These are phyloP conservation scores for Aphelinus atriplicis DNA, from an alignment of 1,140 invertebrate genomes.

Conservation along the genomic window DNA sequence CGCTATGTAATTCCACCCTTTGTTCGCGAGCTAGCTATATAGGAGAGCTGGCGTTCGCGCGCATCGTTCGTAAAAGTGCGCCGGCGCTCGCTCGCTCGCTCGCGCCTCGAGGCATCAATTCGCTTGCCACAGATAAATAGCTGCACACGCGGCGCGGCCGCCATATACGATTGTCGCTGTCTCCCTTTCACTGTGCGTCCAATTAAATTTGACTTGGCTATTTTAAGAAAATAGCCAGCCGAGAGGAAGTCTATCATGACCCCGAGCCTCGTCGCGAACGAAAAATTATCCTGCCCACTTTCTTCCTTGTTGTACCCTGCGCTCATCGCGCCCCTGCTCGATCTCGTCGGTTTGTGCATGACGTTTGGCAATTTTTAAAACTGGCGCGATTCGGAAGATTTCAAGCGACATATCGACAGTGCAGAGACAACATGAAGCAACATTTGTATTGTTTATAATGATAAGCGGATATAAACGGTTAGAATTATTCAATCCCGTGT, in stretches of 20 bases:
- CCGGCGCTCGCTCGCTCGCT: no score
- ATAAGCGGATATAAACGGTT: no score
- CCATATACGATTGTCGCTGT: constrained; percentile 6
- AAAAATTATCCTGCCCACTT: constrained; percentile 2
- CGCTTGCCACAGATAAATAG: constrained; percentile 36
- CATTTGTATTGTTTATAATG: no score
- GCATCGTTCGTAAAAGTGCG: constrained; percentile 35
- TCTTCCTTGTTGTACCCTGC: not conserved
- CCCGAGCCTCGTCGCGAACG: not conserved
- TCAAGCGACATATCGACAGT: no score
- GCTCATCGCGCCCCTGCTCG: no score
- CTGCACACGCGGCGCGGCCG: constrained; percentile 18
- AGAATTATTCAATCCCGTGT: no score
- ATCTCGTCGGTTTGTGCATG: no score
- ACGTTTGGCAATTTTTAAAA: no score
- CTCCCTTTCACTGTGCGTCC: constrained; percentile 30
- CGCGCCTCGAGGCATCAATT: constrained; percentile 33
- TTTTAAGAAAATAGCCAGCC: constrained; percentile 12
- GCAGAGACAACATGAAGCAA: no score
- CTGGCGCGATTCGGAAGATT: no score
- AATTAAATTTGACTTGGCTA: constrained; percentile 29
- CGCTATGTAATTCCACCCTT: constrained; percentile 38
- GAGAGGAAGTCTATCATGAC: constrained; percentile 7
- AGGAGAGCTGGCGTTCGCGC: constrained; percentile 1
- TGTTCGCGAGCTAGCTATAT: constrained; percentile 6